phyloP scores from a whole-genome alignment of 2,888 invertebrate genomes.

The Lymantria dispar region DNA sequence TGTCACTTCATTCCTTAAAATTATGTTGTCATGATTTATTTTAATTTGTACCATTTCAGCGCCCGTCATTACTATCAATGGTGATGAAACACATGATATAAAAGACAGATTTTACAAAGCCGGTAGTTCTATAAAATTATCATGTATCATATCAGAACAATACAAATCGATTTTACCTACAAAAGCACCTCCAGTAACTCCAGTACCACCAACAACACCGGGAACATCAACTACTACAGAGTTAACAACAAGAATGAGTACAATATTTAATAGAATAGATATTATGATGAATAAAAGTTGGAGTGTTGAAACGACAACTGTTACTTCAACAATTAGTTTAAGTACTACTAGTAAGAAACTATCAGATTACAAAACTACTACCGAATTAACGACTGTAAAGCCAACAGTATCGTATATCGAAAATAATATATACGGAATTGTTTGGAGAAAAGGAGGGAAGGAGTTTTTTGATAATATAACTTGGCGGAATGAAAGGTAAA shows the following conservation, averaged over 20 bases:
- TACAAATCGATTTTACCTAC: slow-evolving; percentile 55
- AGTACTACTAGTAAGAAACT: slow-evolving; percentile 63
- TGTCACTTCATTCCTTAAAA: too few species aligned
- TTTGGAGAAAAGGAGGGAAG: slow-evolving; percentile 77
- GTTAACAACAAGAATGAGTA: slow-evolving; percentile 67
- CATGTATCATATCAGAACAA: slow-evolving; percentile 81
- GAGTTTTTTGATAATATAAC: slow-evolving; percentile 64
- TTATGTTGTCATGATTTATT: too few species aligned
- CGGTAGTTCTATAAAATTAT: slow-evolving; percentile 87
- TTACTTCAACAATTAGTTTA: slow-evolving; percentile 71
- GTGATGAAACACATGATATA: slow-evolving; percentile 86
- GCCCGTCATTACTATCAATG: slow-evolving; percentile 87
- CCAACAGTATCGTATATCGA: slow-evolving; percentile 53
- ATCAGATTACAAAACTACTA: slow-evolving; percentile 50
- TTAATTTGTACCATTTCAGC: slow-evolving; percentile 68
- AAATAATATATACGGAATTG: slow-evolving; percentile 72
- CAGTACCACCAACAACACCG: slow-evolving; percentile 50
- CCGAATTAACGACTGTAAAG: slow-evolving; percentile 44
- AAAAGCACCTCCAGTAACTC: slow-evolving; percentile 49
- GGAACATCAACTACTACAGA: slow-evolving; percentile 64
- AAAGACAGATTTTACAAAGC: slow-evolving; percentile 88
- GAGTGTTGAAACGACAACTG: slow-evolving; percentile 75
- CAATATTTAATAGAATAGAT: slow-evolving; percentile 76
- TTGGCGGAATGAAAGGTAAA: slow-evolving; percentile 74
- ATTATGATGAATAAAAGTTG: slow-evolving; percentile 78